These are phyloP conservation scores for Caenorhabditis panamensis DNA, from an alignment of 2,888 invertebrate species.

Conservation along the genomic window DNA sequence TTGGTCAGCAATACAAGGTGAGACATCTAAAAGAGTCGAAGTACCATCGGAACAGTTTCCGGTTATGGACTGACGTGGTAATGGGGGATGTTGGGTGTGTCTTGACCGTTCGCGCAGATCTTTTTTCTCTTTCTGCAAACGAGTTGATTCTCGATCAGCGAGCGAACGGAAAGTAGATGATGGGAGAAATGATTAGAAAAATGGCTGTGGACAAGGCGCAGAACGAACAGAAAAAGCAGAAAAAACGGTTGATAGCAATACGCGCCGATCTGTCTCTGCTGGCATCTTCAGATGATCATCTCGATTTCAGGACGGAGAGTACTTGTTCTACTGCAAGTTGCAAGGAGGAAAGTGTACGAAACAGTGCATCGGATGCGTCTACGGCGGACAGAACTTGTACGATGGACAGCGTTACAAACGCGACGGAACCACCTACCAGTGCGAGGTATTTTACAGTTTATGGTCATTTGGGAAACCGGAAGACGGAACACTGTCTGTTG, in stretches of 20 bases:
- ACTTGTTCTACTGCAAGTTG: conserved; percentile 78
- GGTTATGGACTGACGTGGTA: too few species aligned
- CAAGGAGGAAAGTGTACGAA: conserved; percentile 75
- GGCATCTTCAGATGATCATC: too few species aligned
- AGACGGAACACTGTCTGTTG: too few species aligned
- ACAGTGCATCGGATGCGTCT: conserved; percentile 75
- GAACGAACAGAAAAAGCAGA: too few species aligned
- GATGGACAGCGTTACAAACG: conserved; percentile 77
- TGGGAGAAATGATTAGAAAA: not conserved
- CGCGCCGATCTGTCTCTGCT: too few species aligned
- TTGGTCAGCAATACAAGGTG: conserved; percentile 78
- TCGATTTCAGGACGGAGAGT: conserved; percentile 76
- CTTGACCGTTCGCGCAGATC: conserved; percentile 12
- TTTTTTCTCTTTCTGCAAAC: too few species aligned
- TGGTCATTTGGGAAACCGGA: not conserved
- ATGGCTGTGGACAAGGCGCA: conserved; percentile 2
- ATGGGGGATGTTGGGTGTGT: conserved; percentile 1
- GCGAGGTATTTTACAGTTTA: conserved; percentile 66
- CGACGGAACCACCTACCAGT: conserved; percentile 75
- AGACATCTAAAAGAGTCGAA: too few species aligned
- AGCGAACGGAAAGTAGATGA: conserved; percentile 8
- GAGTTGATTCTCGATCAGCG: conserved; percentile 34
- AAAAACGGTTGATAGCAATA: conserved; percentile 4
- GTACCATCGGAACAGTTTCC: too few species aligned
- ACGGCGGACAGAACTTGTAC: conserved; percentile 70